Percentiles rank a stretch among this genome's conserved stretches.
Evolutionary conservation across 2,888 invertebrate genomes (phyloP).

Genomic region (Athrips mouffetella): DNA sequence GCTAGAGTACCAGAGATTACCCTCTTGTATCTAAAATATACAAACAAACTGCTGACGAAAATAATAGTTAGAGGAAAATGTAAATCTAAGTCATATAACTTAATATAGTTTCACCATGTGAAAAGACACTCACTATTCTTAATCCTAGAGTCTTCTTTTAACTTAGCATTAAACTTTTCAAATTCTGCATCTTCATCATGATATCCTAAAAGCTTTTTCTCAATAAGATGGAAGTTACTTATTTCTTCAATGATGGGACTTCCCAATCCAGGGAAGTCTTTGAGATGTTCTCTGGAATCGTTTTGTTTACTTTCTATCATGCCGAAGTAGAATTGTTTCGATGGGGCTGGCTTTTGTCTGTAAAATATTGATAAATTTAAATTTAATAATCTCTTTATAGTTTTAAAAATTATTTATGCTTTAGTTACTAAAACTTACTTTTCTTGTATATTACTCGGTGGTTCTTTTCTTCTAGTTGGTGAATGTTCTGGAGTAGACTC

Average conservation of each 20-base stretch:
- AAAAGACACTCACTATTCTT: constrained; percentile 52
- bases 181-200: constrained; percentile 64
- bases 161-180: constrained; percentile 61
- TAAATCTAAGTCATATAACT: not conserved
- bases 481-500: constrained; percentile 81
- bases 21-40: too few relatives aligned
- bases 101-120: not conserved
- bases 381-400: not conserved
- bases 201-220: constrained; percentile 64
- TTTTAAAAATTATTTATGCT: not conserved
- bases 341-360: constrained; percentile 56
- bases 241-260: constrained; percentile 70
- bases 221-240: constrained; percentile 66
- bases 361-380: not conserved
- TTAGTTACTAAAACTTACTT: constrained; percentile 42
- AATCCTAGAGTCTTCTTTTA: constrained; percentile 56
- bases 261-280: constrained; percentile 68
- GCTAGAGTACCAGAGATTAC: too few relatives aligned
- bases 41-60: too few relatives aligned
- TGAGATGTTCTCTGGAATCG: constrained; percentile 51
- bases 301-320: constrained; percentile 80
- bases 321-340: constrained; percentile 85
- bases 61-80: too few relatives aligned
- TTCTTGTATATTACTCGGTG: constrained; percentile 39
- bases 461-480: constrained; percentile 62